phyloP scores from a whole-genome alignment of 2,113 vertebrate genomes.

The Syrmaticus mikado region DNA sequence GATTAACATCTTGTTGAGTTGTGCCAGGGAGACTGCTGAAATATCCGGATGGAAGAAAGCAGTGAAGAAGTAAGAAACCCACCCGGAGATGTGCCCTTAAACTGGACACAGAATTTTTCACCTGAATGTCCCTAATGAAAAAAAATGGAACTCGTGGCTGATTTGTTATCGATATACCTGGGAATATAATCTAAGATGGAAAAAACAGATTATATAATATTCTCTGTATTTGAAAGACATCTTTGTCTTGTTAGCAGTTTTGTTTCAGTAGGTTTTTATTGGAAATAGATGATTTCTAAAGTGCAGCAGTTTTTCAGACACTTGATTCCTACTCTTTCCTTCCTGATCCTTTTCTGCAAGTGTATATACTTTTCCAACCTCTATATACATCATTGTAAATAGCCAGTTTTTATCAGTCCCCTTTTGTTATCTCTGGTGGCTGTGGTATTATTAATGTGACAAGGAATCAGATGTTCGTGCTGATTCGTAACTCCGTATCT shows the following conservation, averaged over 20 bases:
- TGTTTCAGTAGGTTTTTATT: not conserved
- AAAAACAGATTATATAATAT: not conserved
- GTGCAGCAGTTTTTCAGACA: not conserved
- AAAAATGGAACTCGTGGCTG: not conserved
- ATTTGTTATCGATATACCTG: not conserved
- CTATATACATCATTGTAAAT: not conserved
- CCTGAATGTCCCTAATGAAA: not conserved
- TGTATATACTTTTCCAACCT: not conserved
- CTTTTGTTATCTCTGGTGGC: not conserved
- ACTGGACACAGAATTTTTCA: not conserved
- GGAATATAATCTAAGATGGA: not conserved
- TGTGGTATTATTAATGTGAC: not conserved
- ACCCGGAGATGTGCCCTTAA: not conserved
- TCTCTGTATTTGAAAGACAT: not conserved
- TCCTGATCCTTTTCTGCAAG: not conserved
- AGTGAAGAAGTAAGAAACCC: not conserved
- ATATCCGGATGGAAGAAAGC: not conserved
- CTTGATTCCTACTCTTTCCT: not conserved
- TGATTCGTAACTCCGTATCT: not conserved
- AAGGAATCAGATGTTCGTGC: not conserved
- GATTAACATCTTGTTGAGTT: not conserved
- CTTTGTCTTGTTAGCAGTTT: not conserved
- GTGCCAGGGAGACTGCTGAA: not conserved
- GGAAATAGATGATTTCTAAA: not conserved
- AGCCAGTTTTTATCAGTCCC: not conserved